Evolutionary conservation across 2,797 vertebrate genomes (phyloP).

Genomic region (Pelochelys cantorii): DNA sequence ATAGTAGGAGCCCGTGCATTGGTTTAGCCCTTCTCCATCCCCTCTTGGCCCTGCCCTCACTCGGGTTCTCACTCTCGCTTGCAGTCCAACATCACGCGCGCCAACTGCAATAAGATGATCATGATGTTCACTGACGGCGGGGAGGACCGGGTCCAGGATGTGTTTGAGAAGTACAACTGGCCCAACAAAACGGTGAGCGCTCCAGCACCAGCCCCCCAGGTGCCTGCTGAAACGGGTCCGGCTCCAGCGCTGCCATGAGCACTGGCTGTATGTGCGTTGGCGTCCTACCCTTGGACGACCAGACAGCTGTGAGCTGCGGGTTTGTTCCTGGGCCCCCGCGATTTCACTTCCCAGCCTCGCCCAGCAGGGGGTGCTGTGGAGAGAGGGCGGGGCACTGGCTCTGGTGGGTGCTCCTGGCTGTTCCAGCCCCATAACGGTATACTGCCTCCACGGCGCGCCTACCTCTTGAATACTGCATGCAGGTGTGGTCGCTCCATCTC

Average conservation of each 20-base stretch:
- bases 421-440: neutral
- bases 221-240: neutral
- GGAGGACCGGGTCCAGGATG: constrained; percentile 95
- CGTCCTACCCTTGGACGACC: neutral
- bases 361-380: neutral
- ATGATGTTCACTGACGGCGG: constrained; percentile 99
- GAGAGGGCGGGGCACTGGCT: neutral
- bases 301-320: neutral
- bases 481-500: too few species aligned
- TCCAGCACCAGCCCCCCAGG: neutral
- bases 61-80: constrained; percentile 39
- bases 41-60: neutral
- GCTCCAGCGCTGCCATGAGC: neutral
- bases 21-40: neutral
- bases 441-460: too few species aligned
- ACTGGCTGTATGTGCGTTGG: neutral
- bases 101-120: constrained; percentile 99
- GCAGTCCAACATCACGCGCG: constrained; percentile 92
- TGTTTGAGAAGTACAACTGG: constrained; percentile 99
- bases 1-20: neutral
- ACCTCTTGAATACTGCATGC: too few species aligned
- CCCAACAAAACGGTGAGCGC: constrained; percentile 95
- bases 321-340: neutral
- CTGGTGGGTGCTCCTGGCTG: neutral
- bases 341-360: neutral